Conservation (phyloP, 2,888 invertebrate species). For the Nomada ferruginata region DNA sequence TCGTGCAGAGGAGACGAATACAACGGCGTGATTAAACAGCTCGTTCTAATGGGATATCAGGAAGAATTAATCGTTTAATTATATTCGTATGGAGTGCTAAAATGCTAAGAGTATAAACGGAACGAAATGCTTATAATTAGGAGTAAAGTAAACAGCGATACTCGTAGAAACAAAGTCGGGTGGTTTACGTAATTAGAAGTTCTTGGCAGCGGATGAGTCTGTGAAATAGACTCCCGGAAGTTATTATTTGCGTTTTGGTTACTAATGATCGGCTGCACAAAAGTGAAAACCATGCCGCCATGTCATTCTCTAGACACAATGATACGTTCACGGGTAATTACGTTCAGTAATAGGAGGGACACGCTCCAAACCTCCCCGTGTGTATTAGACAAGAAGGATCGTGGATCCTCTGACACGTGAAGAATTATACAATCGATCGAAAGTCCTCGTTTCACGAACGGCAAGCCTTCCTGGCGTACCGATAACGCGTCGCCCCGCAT, state of each 20-base stretch:
- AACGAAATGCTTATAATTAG: not conserved
- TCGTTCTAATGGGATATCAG: too few relatives aligned
- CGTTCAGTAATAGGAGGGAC: not conserved
- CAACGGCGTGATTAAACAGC: not conserved
- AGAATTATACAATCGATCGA: conserved; percentile 12
- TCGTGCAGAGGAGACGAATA: not conserved
- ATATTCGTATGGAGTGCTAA: not conserved
- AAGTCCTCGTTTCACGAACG: conserved; percentile 9
- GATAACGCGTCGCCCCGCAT: conserved; percentile 46
- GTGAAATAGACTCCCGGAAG: conserved; percentile 62
- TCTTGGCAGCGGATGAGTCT: conserved; percentile 59
- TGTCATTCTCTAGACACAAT: conserved; percentile 21
- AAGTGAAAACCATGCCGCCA: conserved; percentile 2
- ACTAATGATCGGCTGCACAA: conserved; percentile 41
- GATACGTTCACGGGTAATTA: conserved; percentile 21
- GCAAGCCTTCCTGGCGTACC: conserved; percentile 13
- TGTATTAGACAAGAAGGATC: not conserved
- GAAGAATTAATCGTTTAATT: too few relatives aligned
- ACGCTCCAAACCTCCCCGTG: not conserved
- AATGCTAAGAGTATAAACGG: not conserved
- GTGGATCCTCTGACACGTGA: not conserved
- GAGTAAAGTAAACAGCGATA: conserved; percentile 17
- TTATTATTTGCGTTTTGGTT: conserved; percentile 70
- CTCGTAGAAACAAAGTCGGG: not conserved
- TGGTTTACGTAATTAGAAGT: conserved; percentile 46